Base-by-base conservation (phyloP, 2,888 invertebrate genomes). In the Odontocerum albicorne region DNA sequence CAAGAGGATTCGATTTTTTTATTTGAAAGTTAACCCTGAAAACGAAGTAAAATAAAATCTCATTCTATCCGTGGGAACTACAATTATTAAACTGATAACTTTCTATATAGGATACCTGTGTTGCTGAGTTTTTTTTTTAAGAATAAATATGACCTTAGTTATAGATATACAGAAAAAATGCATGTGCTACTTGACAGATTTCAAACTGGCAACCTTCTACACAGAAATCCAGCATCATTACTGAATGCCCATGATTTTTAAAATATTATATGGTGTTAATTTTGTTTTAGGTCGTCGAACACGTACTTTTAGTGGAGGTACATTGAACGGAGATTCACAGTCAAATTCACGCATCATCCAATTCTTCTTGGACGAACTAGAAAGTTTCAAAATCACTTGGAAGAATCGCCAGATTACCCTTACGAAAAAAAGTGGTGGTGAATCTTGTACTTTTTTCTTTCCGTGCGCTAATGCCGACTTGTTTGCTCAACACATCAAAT, bases 391-490 rank as follows among this genome's bases (percentile, higher is more conserved):
- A 19, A 66, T 77, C 7, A 70, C 74, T 0, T 62, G 73, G 13
- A 74, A 74, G 64, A 73, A 68, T 62, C 75, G 75, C 47, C 74
- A 76, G 55, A 71, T 77, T 69, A 76, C 75, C 62, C 71, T 78
- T 61, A 73, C 73, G 0, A 73, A 74, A 0, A 77, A 74, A 57
- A 67, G 68, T 0, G 74, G 75, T 1, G 83, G 83, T 66, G 85
- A 88, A 63, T 53, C 47, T n/a, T 87, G 88, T 59, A 87, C 89
- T 3, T 90, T 96, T 67, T 88, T 90, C 67, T 95, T 96, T 72
- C 92, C 92, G 68, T 85, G 89, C 63, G 92, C 90, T 0, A 92
- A 93, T 64, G 91, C 92, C 1, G 89, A 90, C 64, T 82, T 85
- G 50, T 86, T 95, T 65, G 79, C 85, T 35, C 79, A 72, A 32